These are phyloP conservation scores for Benthochromis sp. DNA, from an alignment of 2,113 vertebrate species.

Conservation along the genomic window DNA sequence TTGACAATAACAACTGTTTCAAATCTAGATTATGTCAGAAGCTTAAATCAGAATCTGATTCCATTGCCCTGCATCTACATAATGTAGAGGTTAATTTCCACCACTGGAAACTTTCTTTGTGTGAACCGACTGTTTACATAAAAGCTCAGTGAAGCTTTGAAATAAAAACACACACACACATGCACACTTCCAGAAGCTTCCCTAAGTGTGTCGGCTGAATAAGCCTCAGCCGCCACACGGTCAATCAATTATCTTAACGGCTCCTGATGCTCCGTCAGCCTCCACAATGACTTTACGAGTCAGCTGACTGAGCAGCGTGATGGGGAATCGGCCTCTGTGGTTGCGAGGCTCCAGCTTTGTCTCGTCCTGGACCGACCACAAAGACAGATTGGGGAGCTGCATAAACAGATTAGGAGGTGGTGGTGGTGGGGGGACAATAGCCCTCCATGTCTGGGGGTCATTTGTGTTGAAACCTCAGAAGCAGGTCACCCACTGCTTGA, in stretches of 20 bases:
- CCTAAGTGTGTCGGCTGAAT: constrained; percentile 70
- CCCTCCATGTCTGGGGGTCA: constrained; percentile 72
- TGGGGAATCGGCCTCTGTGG: constrained; percentile 66
- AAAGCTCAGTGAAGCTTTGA: background rate
- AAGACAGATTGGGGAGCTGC: constrained; percentile 89
- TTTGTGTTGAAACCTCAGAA: constrained; percentile 57
- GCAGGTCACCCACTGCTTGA: constrained; percentile 56
- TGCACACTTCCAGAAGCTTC: background rate
- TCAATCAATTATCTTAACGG: constrained; percentile 88
- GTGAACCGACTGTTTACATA: background rate
- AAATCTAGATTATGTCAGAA: background rate
- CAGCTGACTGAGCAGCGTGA: constrained; percentile 82
- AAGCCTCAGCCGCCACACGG: constrained; percentile 68
- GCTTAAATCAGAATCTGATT: background rate
- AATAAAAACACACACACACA: background rate
- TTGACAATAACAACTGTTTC: background rate
- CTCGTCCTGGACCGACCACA: constrained; percentile 64
- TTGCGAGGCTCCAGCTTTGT: constrained; percentile 80
- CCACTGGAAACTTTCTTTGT: background rate
- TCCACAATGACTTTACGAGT: constrained; percentile 87
- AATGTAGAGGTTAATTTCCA: background rate
- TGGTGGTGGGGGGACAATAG: constrained; percentile 71
- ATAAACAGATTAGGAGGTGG: constrained; percentile 91
- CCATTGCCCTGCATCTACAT: too few relatives aligned
- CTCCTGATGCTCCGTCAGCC: constrained; percentile 80